Evolutionary conservation across 2,797 vertebrate genomes (phyloP), one percentile per base, ranked within the genome.

Genomic region (Limnodromus scolopaceus): DNA sequence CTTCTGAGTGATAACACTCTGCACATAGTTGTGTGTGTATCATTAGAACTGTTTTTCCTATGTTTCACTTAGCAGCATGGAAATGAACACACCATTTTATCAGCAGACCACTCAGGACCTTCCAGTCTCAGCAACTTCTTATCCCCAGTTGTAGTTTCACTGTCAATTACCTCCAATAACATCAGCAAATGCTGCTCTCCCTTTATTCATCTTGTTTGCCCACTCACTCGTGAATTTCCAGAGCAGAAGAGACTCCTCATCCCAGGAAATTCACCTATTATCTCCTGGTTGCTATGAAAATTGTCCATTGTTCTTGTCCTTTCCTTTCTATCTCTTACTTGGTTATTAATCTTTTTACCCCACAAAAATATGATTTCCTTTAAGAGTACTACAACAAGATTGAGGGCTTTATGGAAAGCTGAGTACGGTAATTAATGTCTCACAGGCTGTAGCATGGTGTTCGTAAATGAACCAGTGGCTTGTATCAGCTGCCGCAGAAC

Each of bases 361-460:
- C 8, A 39, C 30, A 88, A 55, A 95, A 84, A 43, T 2, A 1
- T 19, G 8, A 54, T 57, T 76, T 71, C 3, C 65, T 88, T 75
- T 45, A 79, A 69, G 45, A 79, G 32, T 34, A 58, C 57, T 80
- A 54, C 51, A 74, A 64, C 10, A 60, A 48, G 25, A n/a, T 12
- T 0, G 2, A 83, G 51, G 63, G 55, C 34, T 63, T 66, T 1
- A 0, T 25, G 27, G 45, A 83, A 91, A 78, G 25, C 13, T 43
- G 20, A 58, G 32, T 16, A 36, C 2, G 1, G 15, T 19, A 60
- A 55, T 6, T 16, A 0, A 0, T 32, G 25, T 41, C 63, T 55
- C 45, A 23, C 11, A 63, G 34, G 36, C 58, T 74, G 27, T 27
- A 53, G 25, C 2, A 3, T 19, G 25, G 61, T 13, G 24, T 43